Percentiles rank a stretch among this genome's conserved stretches.
Conservation (phyloP, 2,797 vertebrate species). For the Trematomus bernacchii region DNA sequence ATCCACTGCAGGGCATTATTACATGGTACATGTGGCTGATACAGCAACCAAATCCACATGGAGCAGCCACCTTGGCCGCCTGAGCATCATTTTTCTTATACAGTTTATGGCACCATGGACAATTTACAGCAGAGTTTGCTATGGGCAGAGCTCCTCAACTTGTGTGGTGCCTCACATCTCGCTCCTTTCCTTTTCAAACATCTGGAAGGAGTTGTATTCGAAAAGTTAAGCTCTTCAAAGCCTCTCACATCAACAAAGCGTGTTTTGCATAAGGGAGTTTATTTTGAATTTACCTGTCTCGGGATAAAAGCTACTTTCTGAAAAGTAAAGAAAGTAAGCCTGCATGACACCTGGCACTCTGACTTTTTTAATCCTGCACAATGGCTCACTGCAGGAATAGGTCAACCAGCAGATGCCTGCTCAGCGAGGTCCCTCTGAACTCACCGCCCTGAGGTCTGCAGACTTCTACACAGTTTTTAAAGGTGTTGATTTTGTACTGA, state of each 20-base stretch:
- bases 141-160: conserved; percentile 24
- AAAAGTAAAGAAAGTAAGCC: conserved; percentile 41
- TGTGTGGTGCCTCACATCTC: conserved; percentile 29
- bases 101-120: conserved; percentile 26
- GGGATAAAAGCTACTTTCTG: conserved; percentile 40
- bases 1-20: conserved; percentile 44
- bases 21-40: conserved; percentile 34
- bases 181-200: conserved; percentile 46
- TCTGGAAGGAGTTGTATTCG: conserved; percentile 43
- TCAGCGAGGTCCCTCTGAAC: conserved; percentile 48
- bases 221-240: conserved; percentile 39
- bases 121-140: conserved; percentile 28
- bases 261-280: conserved; percentile 37
- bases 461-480: conserved; percentile 37
- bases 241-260: conserved; percentile 26
- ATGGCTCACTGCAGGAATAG: conserved; percentile 62
- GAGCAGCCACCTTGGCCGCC: conserved; percentile 30
- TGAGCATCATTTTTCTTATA: conserved; percentile 41
- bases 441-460: conserved; percentile 34
- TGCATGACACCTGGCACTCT: conserved; percentile 50
- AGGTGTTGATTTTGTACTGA: conserved; percentile 44
- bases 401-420: conserved; percentile 67
- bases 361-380: conserved; percentile 55
- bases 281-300: conserved; percentile 56
- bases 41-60: conserved; percentile 44